These are phyloP conservation scores for Thereva unica DNA, from an alignment of 2,888 invertebrate genomes.

Conservation along the genomic window DNA sequence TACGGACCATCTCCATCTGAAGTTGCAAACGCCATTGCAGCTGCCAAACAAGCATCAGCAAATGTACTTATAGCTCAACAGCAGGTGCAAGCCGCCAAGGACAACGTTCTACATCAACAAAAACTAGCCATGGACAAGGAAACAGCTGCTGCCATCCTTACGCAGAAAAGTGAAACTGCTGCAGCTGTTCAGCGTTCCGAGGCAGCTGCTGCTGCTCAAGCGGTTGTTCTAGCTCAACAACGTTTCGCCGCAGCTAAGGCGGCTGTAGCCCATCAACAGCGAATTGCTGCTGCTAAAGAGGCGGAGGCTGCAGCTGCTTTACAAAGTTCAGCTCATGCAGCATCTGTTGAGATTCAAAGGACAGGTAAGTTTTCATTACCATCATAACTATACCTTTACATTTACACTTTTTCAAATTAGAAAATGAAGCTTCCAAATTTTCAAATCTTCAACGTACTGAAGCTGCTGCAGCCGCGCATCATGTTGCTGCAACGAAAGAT, in stretches of 20 bases:
- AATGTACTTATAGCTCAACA: slow-evolving; percentile 74
- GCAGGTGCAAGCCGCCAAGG: slow-evolving; percentile 73
- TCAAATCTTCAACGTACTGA: slow-evolving; percentile 67
- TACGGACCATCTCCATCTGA: slow-evolving; percentile 64
- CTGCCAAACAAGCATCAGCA: slow-evolving; percentile 73
- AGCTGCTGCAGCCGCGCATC: slow-evolving; percentile 62
- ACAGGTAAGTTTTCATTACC: slow-evolving; percentile 58
- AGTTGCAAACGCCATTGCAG: slow-evolving; percentile 72
- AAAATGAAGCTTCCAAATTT: slow-evolving; percentile 65
- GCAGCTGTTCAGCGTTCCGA: slow-evolving; percentile 70
- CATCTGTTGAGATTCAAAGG: slow-evolving; percentile 71
- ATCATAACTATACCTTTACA: neutral
- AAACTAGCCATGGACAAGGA: slow-evolving; percentile 75
- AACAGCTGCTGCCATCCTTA: slow-evolving; percentile 68
- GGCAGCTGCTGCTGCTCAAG: slow-evolving; percentile 68
- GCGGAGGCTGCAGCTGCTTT: slow-evolving; percentile 74
- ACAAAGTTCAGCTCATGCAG: slow-evolving; percentile 70
- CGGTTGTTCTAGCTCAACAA: slow-evolving; percentile 70
- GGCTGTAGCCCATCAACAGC: slow-evolving; percentile 72
- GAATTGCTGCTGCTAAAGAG: slow-evolving; percentile 72
- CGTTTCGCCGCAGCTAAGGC: slow-evolving; percentile 71
- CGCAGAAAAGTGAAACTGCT: slow-evolving; percentile 69
- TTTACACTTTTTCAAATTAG: slow-evolving; percentile 47
- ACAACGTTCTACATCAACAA: slow-evolving; percentile 72
- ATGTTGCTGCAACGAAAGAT: slow-evolving; percentile 65